These are phyloP conservation scores for Pseudoatta argentina DNA, from an alignment of 1,140 invertebrate species.

Conservation along the genomic window DNA sequence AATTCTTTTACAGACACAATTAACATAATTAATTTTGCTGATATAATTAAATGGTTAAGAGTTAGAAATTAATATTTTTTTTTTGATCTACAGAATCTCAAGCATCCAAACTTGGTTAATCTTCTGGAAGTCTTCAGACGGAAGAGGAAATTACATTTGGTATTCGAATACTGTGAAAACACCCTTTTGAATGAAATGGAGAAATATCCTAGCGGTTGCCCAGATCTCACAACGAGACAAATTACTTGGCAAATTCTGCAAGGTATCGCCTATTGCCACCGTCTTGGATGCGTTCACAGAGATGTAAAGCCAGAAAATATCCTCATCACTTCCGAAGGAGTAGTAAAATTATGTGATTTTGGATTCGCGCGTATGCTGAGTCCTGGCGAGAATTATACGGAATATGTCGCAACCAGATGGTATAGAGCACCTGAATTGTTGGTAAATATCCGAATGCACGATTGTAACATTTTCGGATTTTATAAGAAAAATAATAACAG, in stretches of 20 bases:
- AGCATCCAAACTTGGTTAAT: slow-evolving; percentile 99
- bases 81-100: slow-evolving; percentile 93
- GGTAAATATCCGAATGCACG: slow-evolving; percentile 72
- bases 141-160: slow-evolving; percentile 98
- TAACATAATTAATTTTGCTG: not conserved
- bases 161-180: slow-evolving; percentile 99
- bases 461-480: not conserved
- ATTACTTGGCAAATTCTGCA: slow-evolving; percentile 98
- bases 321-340: slow-evolving; percentile 96
- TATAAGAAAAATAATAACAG: not conserved
- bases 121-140: slow-evolving; percentile 98
- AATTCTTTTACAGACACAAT: slow-evolving; percentile 15
- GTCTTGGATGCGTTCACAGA: slow-evolving; percentile 97
- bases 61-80: not conserved
- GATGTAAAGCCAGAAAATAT: slow-evolving; percentile 99
- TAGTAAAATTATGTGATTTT: slow-evolving; percentile 99
- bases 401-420: slow-evolving; percentile 99
- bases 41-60: not conserved
- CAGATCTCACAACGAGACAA: slow-evolving; percentile 95
- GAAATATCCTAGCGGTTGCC: slow-evolving; percentile 93
- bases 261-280: slow-evolving; percentile 98
- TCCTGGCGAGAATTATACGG: slow-evolving; percentile 99
- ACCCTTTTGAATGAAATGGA: slow-evolving; percentile 99
- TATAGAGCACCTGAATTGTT: slow-evolving; percentile 98
- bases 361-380: slow-evolving; percentile 99